These are phyloP conservation scores for Emydocephalus ijimae DNA, from an alignment of 2,113 vertebrate genomes.

Conservation along the genomic window DNA sequence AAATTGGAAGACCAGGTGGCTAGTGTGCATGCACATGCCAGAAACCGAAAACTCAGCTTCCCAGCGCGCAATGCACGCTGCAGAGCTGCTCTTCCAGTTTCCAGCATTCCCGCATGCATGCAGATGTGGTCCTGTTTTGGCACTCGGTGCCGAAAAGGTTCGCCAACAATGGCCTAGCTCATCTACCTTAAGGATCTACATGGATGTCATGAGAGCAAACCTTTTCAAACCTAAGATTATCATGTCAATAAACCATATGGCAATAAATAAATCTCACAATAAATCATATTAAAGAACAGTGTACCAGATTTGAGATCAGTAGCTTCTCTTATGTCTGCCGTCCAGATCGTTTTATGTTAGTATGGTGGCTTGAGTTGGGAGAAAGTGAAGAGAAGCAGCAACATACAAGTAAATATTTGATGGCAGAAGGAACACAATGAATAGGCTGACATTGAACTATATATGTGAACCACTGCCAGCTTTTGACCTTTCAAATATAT, in stretches of 20 bases:
- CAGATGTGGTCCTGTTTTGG: too few species aligned
- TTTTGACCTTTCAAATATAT: not conserved
- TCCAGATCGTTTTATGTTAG: not conserved
- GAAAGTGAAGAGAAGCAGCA: not conserved
- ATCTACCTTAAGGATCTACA: not conserved
- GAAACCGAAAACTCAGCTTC: too few species aligned
- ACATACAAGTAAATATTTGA: not conserved
- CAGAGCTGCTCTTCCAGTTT: too few species aligned
- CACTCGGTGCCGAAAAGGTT: too few species aligned
- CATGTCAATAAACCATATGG: not conserved
- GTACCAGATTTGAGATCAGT: too few species aligned
- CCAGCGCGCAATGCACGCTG: too few species aligned
- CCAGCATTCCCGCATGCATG: too few species aligned
- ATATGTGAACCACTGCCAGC: not conserved
- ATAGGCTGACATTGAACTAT: not conserved
- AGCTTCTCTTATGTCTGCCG: not conserved
- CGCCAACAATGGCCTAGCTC: not conserved
- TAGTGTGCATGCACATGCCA: too few species aligned
- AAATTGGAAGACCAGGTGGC: too few species aligned
- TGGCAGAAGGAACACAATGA: not conserved
- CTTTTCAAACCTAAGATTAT: not conserved
- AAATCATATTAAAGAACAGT: not conserved
- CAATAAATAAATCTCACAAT: not conserved
- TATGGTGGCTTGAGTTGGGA: not conserved
- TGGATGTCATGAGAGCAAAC: too few species aligned